Percentiles rank a stretch among this genome's conserved stretches.
phyloP scores from a whole-genome alignment of 2,113 vertebrate species.

The Cyanoderma ruficeps region DNA sequence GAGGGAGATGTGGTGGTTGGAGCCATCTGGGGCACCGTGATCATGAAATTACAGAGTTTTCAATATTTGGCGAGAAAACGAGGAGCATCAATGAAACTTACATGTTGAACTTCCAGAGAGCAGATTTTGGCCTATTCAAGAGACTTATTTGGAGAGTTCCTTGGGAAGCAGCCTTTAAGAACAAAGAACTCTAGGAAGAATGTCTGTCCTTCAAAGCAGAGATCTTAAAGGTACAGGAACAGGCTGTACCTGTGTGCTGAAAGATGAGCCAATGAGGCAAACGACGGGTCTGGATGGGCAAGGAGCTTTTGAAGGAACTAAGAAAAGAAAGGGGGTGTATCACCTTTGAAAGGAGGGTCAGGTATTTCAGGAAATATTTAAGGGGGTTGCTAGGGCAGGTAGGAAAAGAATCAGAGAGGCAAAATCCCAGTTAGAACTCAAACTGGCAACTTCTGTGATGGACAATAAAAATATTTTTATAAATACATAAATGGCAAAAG shows the following conservation, averaged over 20 bases:
- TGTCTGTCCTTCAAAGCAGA: neutral
- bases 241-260: too few species aligned
- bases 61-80: neutral
- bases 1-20: neutral
- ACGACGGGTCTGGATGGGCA: neutral
- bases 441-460: neutral
- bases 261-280: neutral
- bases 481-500: neutral
- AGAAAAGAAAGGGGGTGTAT: neutral
- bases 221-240: too few species aligned
- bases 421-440: neutral
- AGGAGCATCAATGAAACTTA: neutral
- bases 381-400: neutral
- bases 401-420: neutral
- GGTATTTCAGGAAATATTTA: neutral
- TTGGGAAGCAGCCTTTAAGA: neutral
- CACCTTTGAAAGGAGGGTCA: neutral
- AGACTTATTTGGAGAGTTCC: neutral
- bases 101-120: neutral
- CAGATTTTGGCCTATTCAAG: neutral
- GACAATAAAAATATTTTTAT: neutral
- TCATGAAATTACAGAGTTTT: neutral
- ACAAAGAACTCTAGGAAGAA: neutral
- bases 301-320: neutral
- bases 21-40: neutral